phyloP scores from a whole-genome alignment of 1,140 invertebrate genomes.

The Mycetomoellerius zeteki region DNA sequence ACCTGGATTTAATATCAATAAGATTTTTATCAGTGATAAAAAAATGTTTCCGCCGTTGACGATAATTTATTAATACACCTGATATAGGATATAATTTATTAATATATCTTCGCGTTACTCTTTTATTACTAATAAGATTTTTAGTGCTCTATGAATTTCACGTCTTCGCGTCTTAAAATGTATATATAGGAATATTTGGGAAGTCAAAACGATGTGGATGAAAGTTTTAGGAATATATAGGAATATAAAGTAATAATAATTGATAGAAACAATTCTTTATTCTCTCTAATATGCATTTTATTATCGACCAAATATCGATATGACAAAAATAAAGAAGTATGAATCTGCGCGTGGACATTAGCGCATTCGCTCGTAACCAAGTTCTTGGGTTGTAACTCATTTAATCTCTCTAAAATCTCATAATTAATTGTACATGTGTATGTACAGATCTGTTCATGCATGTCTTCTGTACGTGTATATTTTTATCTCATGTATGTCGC shows the following conservation, averaged over 20 bases:
- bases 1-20: neutral
- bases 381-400: slow-evolving; percentile 1
- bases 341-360: slow-evolving; percentile 18
- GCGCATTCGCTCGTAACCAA: slow-evolving; percentile 4
- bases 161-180: neutral
- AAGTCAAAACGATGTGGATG: neutral
- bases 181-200: no score
- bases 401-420: slow-evolving; percentile 37
- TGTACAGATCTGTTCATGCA: slow-evolving; percentile 47
- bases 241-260: neutral
- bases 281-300: slow-evolving; percentile 76
- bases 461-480: slow-evolving; percentile 53
- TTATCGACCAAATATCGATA: slow-evolving; percentile 77
- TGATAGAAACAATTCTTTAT: neutral
- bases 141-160: slow-evolving; percentile 4
- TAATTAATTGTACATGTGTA: slow-evolving; percentile 47
- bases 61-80: neutral
- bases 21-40: slow-evolving; percentile 22
- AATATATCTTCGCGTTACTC: neutral
- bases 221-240: neutral
- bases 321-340: slow-evolving; percentile 77
- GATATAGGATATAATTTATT: neutral
- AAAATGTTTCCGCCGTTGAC: neutral
- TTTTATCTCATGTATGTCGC: slow-evolving; percentile 28
- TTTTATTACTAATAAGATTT: slow-evolving; percentile 11